These are phyloP conservation scores for Arctia plantaginis DNA, from an alignment of 2,888 invertebrate genomes.

Conservation along the genomic window DNA sequence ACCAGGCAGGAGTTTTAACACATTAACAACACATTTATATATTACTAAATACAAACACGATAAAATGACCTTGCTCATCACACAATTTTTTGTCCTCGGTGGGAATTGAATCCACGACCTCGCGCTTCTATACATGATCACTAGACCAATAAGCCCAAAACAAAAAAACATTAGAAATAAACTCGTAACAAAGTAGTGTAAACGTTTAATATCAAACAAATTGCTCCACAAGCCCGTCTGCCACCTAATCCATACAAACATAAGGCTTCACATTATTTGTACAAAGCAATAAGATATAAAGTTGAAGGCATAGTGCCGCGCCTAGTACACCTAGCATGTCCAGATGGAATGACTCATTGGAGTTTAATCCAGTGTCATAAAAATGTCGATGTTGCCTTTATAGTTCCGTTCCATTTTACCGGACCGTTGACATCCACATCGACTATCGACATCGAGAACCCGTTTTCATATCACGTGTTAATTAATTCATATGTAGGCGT, in stretches of 20 bases:
- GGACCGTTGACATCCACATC: slow-evolving; percentile 66
- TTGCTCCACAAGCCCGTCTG: background rate
- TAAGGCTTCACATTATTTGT: slow-evolving; percentile 18
- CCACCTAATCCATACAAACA: slow-evolving; percentile 12
- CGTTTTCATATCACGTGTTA: slow-evolving; percentile 80
- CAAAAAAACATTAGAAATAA: background rate
- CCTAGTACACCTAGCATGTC: slow-evolving; percentile 63
- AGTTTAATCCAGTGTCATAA: slow-evolving; percentile 75
- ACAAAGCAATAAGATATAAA: slow-evolving; percentile 25
- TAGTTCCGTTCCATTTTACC: slow-evolving; percentile 77
- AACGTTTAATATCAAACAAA: slow-evolving; percentile 11
- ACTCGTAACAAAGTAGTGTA: background rate
- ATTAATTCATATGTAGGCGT: slow-evolving; percentile 84
- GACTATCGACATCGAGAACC: slow-evolving; percentile 71
- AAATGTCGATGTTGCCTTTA: slow-evolving; percentile 74
- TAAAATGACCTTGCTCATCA: too few relatives aligned
- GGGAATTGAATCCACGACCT: too few relatives aligned
- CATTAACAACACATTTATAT: too few relatives aligned
- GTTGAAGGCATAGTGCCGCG: slow-evolving; percentile 53
- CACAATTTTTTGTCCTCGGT: too few relatives aligned
- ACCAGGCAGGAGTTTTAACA: too few relatives aligned
- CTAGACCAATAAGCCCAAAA: background rate
- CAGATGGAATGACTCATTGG: slow-evolving; percentile 76
- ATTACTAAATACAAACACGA: too few relatives aligned
- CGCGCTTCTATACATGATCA: background rate